These are phyloP conservation scores for Lepilemur septentrionalis DNA, from an alignment of 2,797 vertebrate genomes.

Conservation along the genomic window DNA sequence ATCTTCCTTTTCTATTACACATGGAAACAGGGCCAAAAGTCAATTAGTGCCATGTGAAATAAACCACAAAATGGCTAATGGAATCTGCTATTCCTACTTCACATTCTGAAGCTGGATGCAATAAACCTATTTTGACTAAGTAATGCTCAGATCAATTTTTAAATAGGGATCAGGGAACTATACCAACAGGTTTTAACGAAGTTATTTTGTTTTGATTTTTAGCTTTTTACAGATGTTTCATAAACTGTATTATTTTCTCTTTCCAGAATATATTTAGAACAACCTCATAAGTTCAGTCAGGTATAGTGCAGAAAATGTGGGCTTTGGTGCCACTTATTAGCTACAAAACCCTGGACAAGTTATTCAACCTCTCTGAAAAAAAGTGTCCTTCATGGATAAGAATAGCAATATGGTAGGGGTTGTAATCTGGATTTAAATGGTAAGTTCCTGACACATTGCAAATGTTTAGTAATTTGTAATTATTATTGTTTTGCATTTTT, in stretches of 20 bases:
- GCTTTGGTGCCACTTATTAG: neutral
- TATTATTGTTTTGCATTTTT: neutral
- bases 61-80: slow-evolving; percentile 19
- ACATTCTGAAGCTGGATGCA: slow-evolving; percentile 25
- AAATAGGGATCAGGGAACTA: slow-evolving; percentile 17
- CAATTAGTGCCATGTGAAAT: slow-evolving; percentile 44
- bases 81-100: neutral
- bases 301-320: neutral
- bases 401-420: neutral
- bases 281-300: neutral
- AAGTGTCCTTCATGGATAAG: neutral
- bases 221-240: neutral
- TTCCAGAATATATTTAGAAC: slow-evolving; percentile 24
- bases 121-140: slow-evolving; percentile 44
- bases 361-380: neutral
- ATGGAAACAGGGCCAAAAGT: slow-evolving; percentile 34
- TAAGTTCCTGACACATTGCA: neutral
- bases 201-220: slow-evolving; percentile 29
- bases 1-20: slow-evolving; percentile 34
- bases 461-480: neutral
- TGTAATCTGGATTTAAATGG: neutral
- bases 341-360: neutral
- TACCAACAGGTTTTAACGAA: slow-evolving; percentile 35
- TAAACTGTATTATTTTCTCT: slow-evolving; percentile 10
- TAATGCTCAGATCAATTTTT: slow-evolving; percentile 33